phyloP scores from a whole-genome alignment of 2,797 vertebrate species.

The Danio kyathit region DNA sequence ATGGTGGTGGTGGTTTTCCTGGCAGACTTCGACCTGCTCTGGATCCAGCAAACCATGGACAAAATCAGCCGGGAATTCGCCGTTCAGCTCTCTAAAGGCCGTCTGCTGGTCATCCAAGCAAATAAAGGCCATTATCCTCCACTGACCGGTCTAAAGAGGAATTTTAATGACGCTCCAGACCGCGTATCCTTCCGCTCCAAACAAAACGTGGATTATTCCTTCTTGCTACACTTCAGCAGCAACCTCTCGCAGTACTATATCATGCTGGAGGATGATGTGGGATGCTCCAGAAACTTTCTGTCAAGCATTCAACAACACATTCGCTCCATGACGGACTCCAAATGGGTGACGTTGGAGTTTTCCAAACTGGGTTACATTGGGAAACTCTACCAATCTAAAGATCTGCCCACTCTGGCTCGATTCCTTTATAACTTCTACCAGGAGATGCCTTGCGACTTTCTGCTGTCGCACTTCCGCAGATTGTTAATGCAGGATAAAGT shows the following conservation, averaged over 20 bases:
- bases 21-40: slow-evolving; percentile 74
- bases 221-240: slow-evolving; percentile 82
- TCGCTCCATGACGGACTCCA: slow-evolving; percentile 65
- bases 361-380: slow-evolving; percentile 88
- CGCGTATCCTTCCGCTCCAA: slow-evolving; percentile 85
- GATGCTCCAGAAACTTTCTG: slow-evolving; percentile 79
- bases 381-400: slow-evolving; percentile 83
- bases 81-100: slow-evolving; percentile 72
- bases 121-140: slow-evolving; percentile 72
- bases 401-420: slow-evolving; percentile 80
- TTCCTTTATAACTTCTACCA: slow-evolving; percentile 91
- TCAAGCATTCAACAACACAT: slow-evolving; percentile 74
- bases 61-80: slow-evolving; percentile 67
- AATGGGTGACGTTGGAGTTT: slow-evolving; percentile 88
- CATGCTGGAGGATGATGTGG: slow-evolving; percentile 87
- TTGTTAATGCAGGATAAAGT: slow-evolving; percentile 80
- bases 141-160: slow-evolving; percentile 79
- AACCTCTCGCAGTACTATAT: slow-evolving; percentile 86
- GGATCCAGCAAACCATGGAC: slow-evolving; percentile 70
- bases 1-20: slow-evolving; percentile 88
- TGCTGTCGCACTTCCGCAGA: slow-evolving; percentile 82
- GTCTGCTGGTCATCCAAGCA: slow-evolving; percentile 81
- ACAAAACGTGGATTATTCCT: slow-evolving; percentile 88
- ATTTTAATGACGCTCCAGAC: slow-evolving; percentile 75
- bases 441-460: slow-evolving; percentile 88